Base-by-base conservation (phyloP, 1,140 invertebrate genomes). In the Eubasilissa regina region DNA sequence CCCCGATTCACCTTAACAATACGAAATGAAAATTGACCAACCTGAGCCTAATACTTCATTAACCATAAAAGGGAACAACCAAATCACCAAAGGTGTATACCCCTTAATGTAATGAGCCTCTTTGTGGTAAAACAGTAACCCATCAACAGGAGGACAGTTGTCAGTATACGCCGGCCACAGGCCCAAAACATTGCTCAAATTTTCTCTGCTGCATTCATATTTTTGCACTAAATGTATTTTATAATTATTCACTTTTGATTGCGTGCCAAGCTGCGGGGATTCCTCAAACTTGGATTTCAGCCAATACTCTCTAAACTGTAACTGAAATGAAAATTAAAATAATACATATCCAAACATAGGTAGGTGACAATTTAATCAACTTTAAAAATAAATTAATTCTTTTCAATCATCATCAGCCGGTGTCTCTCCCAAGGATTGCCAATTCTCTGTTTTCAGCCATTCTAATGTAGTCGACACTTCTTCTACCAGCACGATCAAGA, bases 41-140 rank as follows among this genome's bases (percentile, higher is more conserved):
- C 87, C 84, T 58, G 74, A 62, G n/a, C 91, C 90, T 9, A 98
- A 86, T 21, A 96, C 90, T 89, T 97, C 96, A 1, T 92, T 91
- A 10, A 97, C 84, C 96, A 97, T 97, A 85, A 92, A 97, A 0
- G 94, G 90, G 85, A 95, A 97, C 0, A 98, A 87, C 97, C 97
- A 98, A 1, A 94, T 93, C 0, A 97, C 95, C 12, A 98, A 87
- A 0, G 97, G 97, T 0, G 96, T 96, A 47, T 89, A 85, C 11
- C 95, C 95, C 81, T 92, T 90, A 9, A 90, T 91, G 83, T 99
- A 99, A 81, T 93, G 92, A 0, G 92, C 92, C 80, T 92, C 89
- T 83, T 93, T 93, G 85, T 97, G 95, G 85, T 95, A 97, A 87
- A 97, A 97, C 21, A 97, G 85, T 13, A 96, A 85, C 0, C 96